Percentiles rank a stretch among this genome's conserved stretches.
These are phyloP conservation scores for Thecophora atra DNA, from an alignment of 2,888 invertebrate species.

Conservation along the genomic window DNA sequence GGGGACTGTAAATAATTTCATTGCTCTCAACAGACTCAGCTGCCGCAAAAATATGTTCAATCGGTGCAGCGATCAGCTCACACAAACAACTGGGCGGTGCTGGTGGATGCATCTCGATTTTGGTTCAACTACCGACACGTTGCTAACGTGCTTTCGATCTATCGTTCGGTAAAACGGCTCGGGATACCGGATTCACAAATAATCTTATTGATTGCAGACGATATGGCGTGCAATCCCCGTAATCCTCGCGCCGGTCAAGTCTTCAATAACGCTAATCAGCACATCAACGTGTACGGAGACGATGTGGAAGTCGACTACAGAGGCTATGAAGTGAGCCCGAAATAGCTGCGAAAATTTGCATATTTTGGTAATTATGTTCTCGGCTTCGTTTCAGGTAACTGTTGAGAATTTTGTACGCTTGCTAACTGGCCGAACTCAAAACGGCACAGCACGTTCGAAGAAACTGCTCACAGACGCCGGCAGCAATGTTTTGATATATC, in stretches of 20 bases:
- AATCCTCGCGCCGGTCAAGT: conserved; percentile 98
- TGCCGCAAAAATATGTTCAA: conserved; percentile 60
- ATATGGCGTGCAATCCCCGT: conserved; percentile 98
- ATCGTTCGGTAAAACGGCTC: conserved; percentile 95
- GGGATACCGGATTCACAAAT: conserved; percentile 99
- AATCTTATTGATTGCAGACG: conserved; percentile 99
- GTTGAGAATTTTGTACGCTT: conserved; percentile 98
- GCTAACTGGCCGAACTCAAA: conserved; percentile 90
- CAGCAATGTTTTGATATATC: conserved; percentile 94
- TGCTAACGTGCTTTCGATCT: conserved; percentile 97
- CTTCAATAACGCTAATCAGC: conserved; percentile 97
- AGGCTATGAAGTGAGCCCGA: conserved; percentile 80
- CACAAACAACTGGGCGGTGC: conserved; percentile 99
- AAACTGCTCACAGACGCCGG: conserved; percentile 94
- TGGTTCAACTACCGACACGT: conserved; percentile 99
- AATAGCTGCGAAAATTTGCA: not conserved
- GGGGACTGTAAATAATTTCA: not conserved
- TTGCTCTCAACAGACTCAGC: conserved; percentile 37
- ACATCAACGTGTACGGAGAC: conserved; percentile 98
- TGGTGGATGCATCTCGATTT: conserved; percentile 98
- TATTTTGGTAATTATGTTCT: not conserved
- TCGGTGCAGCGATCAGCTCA: conserved; percentile 69
- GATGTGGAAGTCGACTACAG: conserved; percentile 99
- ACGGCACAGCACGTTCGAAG: conserved; percentile 94
- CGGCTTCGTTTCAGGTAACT: conserved; percentile 76